A percentile compares a stretch with the other conserved stretches of the same genome.
Evolutionary conservation across 1,140 invertebrate species (phyloP).

Genomic region (Hylaeus volcanicus): DNA sequence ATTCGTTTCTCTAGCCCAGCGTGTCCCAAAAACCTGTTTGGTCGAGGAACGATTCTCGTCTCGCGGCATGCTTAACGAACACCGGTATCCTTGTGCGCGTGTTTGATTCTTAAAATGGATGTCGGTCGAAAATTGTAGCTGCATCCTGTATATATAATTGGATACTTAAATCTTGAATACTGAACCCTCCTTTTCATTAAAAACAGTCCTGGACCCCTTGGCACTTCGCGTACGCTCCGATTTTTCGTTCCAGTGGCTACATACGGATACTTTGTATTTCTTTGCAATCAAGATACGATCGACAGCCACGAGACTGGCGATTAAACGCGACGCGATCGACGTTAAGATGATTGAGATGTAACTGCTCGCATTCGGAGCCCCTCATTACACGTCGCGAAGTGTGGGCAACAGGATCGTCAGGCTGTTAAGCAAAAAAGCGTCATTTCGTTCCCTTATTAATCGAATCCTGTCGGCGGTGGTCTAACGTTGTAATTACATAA

Average conservation of each 20-base stretch:
- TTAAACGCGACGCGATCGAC: constrained; percentile 26
- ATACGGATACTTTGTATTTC: neutral
- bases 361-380: constrained; percentile 19
- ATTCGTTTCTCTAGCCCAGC: neutral
- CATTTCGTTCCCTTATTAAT: constrained; percentile 56
- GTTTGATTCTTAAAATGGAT: too few relatives aligned
- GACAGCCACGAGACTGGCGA: neutral
- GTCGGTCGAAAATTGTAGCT: too few relatives aligned
- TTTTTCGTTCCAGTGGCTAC: too few relatives aligned
- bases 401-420: neutral
- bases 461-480: constrained; percentile 25
- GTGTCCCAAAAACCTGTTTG: too few relatives aligned
- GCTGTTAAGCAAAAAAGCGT: constrained; percentile 10
- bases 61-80: too few relatives aligned
- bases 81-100: too few relatives aligned
- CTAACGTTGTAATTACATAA: constrained; percentile 50
- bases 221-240: too few relatives aligned
- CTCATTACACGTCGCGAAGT: constrained; percentile 26
- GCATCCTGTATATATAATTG: too few relatives aligned
- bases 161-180: too few relatives aligned
- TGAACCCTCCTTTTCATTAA: too few relatives aligned
- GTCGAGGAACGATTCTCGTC: too few relatives aligned
- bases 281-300: neutral
- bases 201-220: too few relatives aligned
- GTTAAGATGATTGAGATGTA: constrained; percentile 42